phyloP scores from a whole-genome alignment of 2,797 vertebrate genomes.

The Sternotherus odoratus region DNA sequence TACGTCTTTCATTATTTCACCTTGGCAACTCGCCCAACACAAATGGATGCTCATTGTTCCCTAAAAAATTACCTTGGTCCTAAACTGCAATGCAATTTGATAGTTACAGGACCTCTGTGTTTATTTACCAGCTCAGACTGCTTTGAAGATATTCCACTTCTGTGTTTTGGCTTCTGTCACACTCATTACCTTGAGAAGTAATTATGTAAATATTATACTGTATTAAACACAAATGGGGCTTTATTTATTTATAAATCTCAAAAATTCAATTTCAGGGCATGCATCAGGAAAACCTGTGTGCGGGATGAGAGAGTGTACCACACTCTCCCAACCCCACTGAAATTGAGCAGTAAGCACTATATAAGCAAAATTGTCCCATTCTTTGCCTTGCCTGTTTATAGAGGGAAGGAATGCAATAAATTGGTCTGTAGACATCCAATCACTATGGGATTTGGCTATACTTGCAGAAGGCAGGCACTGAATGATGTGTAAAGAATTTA shows the following conservation, averaged over 20 bases:
- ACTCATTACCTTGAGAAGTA: constrained; percentile 73
- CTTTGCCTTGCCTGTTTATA: constrained; percentile 39
- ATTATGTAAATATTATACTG: constrained; percentile 63
- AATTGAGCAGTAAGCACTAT: constrained; percentile 23
- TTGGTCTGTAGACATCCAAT: constrained; percentile 12
- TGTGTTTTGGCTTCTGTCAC: constrained; percentile 63
- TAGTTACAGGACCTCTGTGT: constrained; percentile 51
- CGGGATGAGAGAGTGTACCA: not conserved
- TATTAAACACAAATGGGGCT: constrained; percentile 36
- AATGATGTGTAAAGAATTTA: constrained; percentile 9
- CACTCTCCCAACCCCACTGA: not conserved
- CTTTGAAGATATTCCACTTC: constrained; percentile 62
- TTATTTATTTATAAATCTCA: constrained; percentile 68
- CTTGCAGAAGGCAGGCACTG: constrained; percentile 22
- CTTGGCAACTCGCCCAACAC: constrained; percentile 52
- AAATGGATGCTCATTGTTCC: constrained; percentile 66
- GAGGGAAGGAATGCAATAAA: constrained; percentile 33
- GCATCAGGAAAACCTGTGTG: constrained; percentile 34
- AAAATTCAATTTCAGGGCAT: constrained; percentile 48
- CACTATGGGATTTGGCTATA: constrained; percentile 12
- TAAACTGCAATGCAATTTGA: constrained; percentile 61
- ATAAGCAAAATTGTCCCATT: constrained; percentile 40
- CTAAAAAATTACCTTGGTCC: constrained; percentile 69
- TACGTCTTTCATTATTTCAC: constrained; percentile 55
- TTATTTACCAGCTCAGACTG: constrained; percentile 64